Conservation (phyloP, 2,888 invertebrate species). For the Antheraea yamamai region DNA sequence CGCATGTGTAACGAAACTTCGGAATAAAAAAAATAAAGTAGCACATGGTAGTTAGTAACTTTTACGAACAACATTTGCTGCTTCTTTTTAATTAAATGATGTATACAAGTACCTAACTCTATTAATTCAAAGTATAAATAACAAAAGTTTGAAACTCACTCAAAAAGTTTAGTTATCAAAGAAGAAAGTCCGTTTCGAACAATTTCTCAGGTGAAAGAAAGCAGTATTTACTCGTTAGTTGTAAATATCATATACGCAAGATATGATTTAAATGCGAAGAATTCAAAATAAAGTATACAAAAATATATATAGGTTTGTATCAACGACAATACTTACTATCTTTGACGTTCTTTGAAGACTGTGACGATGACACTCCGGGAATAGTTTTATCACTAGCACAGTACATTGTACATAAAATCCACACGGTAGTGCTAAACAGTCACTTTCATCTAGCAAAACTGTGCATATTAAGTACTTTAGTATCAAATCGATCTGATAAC, state of each 20-base stretch:
- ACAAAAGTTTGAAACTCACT: conserved; percentile 6
- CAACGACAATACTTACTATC: conserved; percentile 85
- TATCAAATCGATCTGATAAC: conserved; percentile 60
- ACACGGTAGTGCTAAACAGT: conserved; percentile 58
- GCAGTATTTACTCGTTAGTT: background rate
- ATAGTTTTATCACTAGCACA: conserved; percentile 89
- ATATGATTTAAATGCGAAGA: conserved; percentile 22
- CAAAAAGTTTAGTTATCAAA: conserved; percentile 10
- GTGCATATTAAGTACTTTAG: conserved; percentile 77
- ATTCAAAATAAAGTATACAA: conserved; percentile 31
- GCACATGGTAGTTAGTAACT: conserved; percentile 25
- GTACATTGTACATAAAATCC: conserved; percentile 82
- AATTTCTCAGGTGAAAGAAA: background rate
- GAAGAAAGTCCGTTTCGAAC: background rate
- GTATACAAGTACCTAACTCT: background rate
- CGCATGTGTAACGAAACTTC: conserved; percentile 42
- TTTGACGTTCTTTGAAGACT: conserved; percentile 87
- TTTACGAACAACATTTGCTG: background rate
- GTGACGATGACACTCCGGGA: conserved; percentile 87
- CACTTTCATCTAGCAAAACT: conserved; percentile 83
- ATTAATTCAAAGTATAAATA: background rate
- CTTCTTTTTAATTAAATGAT: background rate
- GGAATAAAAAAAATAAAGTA: conserved; percentile 26
- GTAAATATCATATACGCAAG: background rate
- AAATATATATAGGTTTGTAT: conserved; percentile 13